phyloP scores from a whole-genome alignment of 2,113 vertebrate genomes.

The Myocastor coypus region DNA sequence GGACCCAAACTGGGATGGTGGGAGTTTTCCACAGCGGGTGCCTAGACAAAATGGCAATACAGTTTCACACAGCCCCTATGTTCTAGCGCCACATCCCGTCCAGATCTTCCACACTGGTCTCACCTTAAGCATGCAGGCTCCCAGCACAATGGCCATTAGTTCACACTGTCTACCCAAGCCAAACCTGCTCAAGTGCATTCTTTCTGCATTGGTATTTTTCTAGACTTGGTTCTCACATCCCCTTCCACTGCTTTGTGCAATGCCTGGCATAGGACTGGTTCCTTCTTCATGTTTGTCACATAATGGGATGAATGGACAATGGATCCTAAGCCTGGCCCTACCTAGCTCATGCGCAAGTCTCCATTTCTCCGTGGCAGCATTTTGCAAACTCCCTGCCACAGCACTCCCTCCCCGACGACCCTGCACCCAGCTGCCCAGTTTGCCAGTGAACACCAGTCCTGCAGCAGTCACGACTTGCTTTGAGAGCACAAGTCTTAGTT shows the following conservation, averaged over 20 bases:
- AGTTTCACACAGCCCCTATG: neutral
- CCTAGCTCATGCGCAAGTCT: neutral
- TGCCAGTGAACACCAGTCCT: neutral
- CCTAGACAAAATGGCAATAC: neutral
- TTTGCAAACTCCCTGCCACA: neutral
- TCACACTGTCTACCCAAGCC: neutral
- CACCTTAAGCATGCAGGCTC: neutral
- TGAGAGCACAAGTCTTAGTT: conserved; percentile 18
- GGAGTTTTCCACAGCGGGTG: neutral
- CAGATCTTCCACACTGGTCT: neutral
- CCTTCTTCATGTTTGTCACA: neutral
- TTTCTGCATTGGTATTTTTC: neutral
- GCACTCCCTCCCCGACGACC: neutral
- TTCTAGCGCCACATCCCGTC: neutral
- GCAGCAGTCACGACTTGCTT: neutral
- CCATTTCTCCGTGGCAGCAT: neutral
- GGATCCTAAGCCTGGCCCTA: neutral
- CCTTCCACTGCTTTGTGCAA: neutral
- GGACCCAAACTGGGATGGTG: neutral
- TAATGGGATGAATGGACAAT: conserved; percentile 22
- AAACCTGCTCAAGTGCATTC: neutral
- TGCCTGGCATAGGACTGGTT: neutral
- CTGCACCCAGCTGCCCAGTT: neutral
- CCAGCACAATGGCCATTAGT: neutral
- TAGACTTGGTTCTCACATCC: neutral